phyloP scores from a whole-genome alignment of 23 tunicate genomes.

The Corella eumyota region DNA sequence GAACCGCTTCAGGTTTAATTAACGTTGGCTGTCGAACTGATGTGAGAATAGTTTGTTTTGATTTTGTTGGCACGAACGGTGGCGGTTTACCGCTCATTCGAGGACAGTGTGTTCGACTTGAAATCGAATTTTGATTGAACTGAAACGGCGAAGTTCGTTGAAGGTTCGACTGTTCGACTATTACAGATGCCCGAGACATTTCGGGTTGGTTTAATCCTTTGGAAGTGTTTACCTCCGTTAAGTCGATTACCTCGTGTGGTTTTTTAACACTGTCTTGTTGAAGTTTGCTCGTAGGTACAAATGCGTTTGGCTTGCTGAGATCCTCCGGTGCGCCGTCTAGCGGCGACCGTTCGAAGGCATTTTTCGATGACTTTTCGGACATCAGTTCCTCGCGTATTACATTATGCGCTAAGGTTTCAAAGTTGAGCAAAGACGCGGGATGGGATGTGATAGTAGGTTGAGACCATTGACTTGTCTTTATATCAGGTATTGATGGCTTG shows the following conservation, averaged over 20 bases:
- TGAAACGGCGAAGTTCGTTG: neutral
- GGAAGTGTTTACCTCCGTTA: neutral
- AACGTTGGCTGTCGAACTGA: neutral
- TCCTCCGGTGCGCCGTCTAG: neutral
- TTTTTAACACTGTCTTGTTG: too few species aligned
- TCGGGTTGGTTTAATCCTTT: neutral
- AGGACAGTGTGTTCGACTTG: constrained; percentile 37
- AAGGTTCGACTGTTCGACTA: neutral
- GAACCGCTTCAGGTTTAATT: too few species aligned
- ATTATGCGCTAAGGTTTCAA: constrained; percentile 27
- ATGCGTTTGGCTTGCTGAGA: neutral
- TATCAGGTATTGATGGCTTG: too few species aligned
- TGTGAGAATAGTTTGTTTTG: constrained; percentile 4
- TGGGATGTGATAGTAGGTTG: neutral
- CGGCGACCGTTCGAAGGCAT: neutral
- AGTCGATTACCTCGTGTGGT: too few species aligned
- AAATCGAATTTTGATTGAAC: constrained; percentile 4
- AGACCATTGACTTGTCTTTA: too few species aligned
- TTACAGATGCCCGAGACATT: neutral
- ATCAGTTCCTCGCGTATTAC: constrained; percentile 19
- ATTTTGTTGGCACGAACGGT: constrained; percentile 40
- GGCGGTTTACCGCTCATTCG: constrained; percentile 33
- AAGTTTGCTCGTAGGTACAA: too few species aligned
- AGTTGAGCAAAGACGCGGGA: constrained; percentile 14
- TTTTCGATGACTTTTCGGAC: neutral